Evolutionary conservation across 2,888 invertebrate species (phyloP).

Genomic region (Chrysolina oricalcia): DNA sequence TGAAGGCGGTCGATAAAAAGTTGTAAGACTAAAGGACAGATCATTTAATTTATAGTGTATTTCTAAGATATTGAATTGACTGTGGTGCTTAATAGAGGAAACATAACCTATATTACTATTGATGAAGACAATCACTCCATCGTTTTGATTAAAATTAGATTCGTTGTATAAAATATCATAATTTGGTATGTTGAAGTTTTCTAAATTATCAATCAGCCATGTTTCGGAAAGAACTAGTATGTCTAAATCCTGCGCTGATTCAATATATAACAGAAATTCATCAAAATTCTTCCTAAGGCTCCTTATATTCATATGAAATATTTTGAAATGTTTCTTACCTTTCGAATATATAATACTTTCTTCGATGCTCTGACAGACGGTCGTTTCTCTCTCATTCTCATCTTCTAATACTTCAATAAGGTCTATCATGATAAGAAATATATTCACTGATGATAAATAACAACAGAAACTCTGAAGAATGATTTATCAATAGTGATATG

Average conservation of each 20-base stretch:
- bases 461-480: too few species aligned
- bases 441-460: too few species aligned
- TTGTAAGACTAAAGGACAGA: constrained; percentile 20
- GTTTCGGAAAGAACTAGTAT: constrained; percentile 32
- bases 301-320: constrained; percentile 30
- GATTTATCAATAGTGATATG: too few species aligned
- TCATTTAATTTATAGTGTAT: constrained; percentile 19
- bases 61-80: constrained; percentile 28
- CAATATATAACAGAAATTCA: constrained; percentile 19
- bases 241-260: constrained; percentile 24
- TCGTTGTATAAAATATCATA: constrained; percentile 24
- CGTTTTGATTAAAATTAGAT: constrained; percentile 32
- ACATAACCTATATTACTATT: constrained; percentile 7
- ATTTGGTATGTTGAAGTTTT: constrained; percentile 23
- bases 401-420: neutral
- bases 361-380: constrained; percentile 13
- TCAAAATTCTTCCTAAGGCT: constrained; percentile 21
- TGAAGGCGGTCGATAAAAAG: constrained; percentile 31
- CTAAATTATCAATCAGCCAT: constrained; percentile 9
- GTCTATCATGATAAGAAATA: too few species aligned
- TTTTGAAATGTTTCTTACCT: constrained; percentile 21
- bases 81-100: constrained; percentile 9
- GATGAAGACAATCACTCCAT: constrained; percentile 29
- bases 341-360: neutral
- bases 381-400: constrained; percentile 13